Percentiles rank a stretch among this genome's conserved stretches.
phyloP scores from a whole-genome alignment of 2,113 vertebrate species.

The Perca fluviatilis region DNA sequence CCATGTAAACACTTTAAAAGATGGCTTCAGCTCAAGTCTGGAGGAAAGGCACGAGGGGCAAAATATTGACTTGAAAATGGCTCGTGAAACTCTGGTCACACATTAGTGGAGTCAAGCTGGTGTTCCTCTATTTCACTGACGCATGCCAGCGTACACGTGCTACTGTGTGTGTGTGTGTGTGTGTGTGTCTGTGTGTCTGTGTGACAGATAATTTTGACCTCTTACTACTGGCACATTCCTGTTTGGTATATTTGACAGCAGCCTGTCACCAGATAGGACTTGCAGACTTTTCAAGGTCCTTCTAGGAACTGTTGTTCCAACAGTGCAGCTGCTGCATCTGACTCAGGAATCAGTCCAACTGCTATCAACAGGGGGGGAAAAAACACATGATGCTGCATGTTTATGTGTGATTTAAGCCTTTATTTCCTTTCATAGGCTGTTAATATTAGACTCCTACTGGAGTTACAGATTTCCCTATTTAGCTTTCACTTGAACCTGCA shows the following conservation, averaged over 20 bases:
- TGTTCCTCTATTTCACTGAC: slow-evolving; percentile 12
- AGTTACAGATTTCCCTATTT: not conserved
- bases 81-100: slow-evolving; percentile 36
- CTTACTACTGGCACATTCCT: slow-evolving; percentile 47
- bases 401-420: not conserved
- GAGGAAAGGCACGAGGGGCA: not conserved
- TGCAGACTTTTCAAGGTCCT: slow-evolving; percentile 12
- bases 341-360: slow-evolving; percentile 6
- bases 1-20: not conserved
- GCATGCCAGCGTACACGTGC: not conserved
- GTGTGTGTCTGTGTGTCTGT: not conserved
- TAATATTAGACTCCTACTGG: not conserved
- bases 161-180: not conserved
- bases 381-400: not conserved
- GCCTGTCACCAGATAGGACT: slow-evolving; percentile 24
- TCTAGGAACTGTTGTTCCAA: slow-evolving; percentile 52
- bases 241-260: slow-evolving; percentile 22
- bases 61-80: not conserved
- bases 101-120: slow-evolving; percentile 30
- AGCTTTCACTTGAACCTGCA: not conserved
- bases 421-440: not conserved
- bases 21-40: not conserved
- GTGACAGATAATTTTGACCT: slow-evolving; percentile 15
- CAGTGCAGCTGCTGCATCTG: slow-evolving; percentile 39
- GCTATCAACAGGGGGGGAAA: not conserved